Percentiles rank a stretch among this genome's conserved stretches.
Evolutionary conservation across 2,113 vertebrate genomes (phyloP).

Genomic region (Tupaia tana): DNA sequence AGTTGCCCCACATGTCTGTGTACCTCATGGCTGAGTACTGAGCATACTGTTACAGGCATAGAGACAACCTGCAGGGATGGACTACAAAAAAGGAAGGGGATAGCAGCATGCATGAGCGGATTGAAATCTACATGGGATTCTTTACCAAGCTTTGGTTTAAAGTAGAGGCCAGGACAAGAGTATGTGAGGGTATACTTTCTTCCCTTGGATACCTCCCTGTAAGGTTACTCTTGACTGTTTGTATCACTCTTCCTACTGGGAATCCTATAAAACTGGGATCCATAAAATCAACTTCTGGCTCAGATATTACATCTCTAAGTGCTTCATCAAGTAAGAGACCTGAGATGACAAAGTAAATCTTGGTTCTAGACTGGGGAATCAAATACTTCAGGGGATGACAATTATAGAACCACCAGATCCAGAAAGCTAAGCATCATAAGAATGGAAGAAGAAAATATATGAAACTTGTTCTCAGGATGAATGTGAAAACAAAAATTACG

Average conservation of each 20-base stretch:
- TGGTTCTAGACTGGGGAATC: background rate
- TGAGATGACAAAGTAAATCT: background rate
- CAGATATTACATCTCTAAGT: background rate
- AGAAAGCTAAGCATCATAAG: background rate
- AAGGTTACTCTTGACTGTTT: background rate
- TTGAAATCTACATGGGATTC: background rate
- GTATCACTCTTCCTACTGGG: background rate
- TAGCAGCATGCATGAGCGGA: background rate
- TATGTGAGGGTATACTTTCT: background rate
- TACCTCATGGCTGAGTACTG: background rate
- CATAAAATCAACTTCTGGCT: background rate
- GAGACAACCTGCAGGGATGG: background rate
- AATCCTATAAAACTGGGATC: background rate
- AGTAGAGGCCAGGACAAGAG: background rate
- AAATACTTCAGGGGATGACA: background rate
- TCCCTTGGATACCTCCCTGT: background rate
- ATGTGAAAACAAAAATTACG: background rate
- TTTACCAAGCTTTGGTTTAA: background rate
- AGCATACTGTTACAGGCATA: background rate
- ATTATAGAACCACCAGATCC: background rate
- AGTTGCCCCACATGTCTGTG: background rate
- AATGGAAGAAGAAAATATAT: background rate
- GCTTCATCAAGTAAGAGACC: background rate
- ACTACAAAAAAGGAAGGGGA: background rate
- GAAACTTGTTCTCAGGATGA: background rate